Percentiles rank a stretch among this genome's conserved stretches.
These are phyloP conservation scores for Anneissia japonica DNA, from an alignment of 35 echinoderm and acorn worm genomes.

Conservation along the genomic window DNA sequence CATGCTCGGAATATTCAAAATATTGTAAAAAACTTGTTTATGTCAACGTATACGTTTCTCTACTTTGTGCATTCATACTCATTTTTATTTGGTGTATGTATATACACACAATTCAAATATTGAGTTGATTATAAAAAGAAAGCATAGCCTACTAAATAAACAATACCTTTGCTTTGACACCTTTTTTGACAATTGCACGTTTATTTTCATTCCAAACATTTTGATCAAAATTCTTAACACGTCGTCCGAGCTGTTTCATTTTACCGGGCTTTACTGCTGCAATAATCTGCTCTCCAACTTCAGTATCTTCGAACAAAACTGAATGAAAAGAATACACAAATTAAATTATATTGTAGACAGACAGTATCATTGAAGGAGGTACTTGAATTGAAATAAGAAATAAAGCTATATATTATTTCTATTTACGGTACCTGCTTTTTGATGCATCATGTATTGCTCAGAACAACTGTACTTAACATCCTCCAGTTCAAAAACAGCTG, in stretches of 20 bases:
- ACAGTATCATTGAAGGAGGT: too few relatives aligned
- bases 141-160: too few relatives aligned
- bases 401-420: too few relatives aligned
- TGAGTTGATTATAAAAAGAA: too few relatives aligned
- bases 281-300: constrained; percentile 53
- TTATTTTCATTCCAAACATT: constrained; percentile 64
- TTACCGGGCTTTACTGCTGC: constrained; percentile 30
- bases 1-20: too few relatives aligned
- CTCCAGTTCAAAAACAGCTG: constrained; percentile 49
- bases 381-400: too few relatives aligned
- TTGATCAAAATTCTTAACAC: constrained; percentile 70
- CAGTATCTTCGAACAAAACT: constrained; percentile 77
- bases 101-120: too few relatives aligned
- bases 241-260: constrained; percentile 77
- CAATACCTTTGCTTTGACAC: constrained; percentile 80
- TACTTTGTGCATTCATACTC: too few relatives aligned
- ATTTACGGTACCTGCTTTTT: constrained; percentile 98
- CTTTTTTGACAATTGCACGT: constrained; percentile 65
- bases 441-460: constrained; percentile 98
- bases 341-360: too few relatives aligned
- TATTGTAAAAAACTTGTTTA: too few relatives aligned
- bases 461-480: constrained; percentile 66
- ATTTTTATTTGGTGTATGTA: too few relatives aligned
- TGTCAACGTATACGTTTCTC: too few relatives aligned
- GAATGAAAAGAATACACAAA: neutral